Base-by-base conservation (phyloP, 2,888 invertebrate species). In the Folsomia manolachei region DNA sequence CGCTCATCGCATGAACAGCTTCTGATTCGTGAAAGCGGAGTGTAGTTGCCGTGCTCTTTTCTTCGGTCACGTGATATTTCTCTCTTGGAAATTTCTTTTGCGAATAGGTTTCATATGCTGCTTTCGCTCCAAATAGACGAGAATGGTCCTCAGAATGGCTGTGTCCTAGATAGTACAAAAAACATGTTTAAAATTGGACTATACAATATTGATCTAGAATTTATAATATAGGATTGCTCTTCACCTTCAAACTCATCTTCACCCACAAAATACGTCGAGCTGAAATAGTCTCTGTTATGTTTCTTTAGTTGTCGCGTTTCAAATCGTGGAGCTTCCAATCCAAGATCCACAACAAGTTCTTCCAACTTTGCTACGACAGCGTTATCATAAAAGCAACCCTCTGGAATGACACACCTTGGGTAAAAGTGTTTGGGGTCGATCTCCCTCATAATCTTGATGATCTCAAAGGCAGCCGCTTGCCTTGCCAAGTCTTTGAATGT, bases 81-180 rank as follows among this genome's bases (percentile, higher is more conserved):
- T 63, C 62, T 18, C 62, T 21, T n/a, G 70, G 70, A 51, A 64
- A 70, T 18, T 21, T 25, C 27, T 70, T 63, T 25, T 69, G 4
- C 62, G 24, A n/a, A 63, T 53, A 62, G 2, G 52, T 23, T 23
- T 73, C 70, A 21, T 73, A 73, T 4, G 73, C 73, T 25, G 7
- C 2, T 51, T 70, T 66, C 14, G 63, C 60, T 19, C 70, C 73
- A 14, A 60, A 19, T 24, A 63, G 11, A 23, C 56, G 56, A 4
- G 71, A 9, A 25, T 61, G 53, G 23, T 69, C 69, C 19, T 39
- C 7, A 14, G 4, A 9, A 14, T 4, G 4, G 39, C 39, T 39
- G n/a, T n/a, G n/a, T n/a, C n/a, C n/a, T n/a, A n/a, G n/a, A n/a
- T n/a, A n/a, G n/a, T n/a, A n/a, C n/a, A n/a, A n/a, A n/a, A n/a